A percentile compares a stretch with the other conserved stretches of the same genome.
phyloP scores from a whole-genome alignment of 2,888 invertebrate genomes.

The Drosophila multiciliata region DNA sequence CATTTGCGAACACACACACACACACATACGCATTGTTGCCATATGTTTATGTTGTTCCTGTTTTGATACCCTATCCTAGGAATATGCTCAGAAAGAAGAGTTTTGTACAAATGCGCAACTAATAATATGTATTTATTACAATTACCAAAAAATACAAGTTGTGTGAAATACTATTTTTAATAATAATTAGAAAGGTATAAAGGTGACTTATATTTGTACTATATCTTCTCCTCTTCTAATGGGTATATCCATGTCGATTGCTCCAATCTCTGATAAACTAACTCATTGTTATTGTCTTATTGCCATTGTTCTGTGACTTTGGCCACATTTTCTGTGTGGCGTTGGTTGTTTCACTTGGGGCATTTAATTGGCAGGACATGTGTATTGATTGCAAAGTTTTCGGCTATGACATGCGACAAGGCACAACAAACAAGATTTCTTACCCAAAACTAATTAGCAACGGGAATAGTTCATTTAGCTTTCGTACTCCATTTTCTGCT shows the following conservation, averaged over 20 bases:
- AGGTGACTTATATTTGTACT: not conserved
- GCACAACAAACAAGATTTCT: constrained; percentile 71
- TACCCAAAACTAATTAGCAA: constrained; percentile 72
- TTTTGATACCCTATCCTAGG: constrained; percentile 25
- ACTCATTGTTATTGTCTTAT: not conserved
- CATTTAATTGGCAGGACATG: constrained; percentile 53
- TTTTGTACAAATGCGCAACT: not conserved
- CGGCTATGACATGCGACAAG: constrained; percentile 49
- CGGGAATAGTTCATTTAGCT: constrained; percentile 46
- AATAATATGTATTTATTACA: too few species aligned
- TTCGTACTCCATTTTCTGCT: not conserved
- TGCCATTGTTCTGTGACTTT: constrained; percentile 9
- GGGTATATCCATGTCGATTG: constrained; percentile 8
- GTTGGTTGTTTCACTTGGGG: constrained; percentile 42
- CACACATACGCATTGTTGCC: constrained; percentile 38
- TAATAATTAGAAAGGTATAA: not conserved
- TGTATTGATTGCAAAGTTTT: constrained; percentile 63
- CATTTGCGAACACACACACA: constrained; percentile 44
- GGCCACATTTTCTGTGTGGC: constrained; percentile 1
- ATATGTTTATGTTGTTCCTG: constrained; percentile 17
- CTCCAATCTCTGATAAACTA: too few species aligned
- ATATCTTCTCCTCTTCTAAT: not conserved
- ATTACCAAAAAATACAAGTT: too few species aligned
- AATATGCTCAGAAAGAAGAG: too few species aligned
- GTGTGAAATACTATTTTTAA: too few species aligned